Percentiles rank a stretch among this genome's conserved stretches.
Conservation (phyloP, 23 tunicate genomes). For the Oikopleura albicans region DNA sequence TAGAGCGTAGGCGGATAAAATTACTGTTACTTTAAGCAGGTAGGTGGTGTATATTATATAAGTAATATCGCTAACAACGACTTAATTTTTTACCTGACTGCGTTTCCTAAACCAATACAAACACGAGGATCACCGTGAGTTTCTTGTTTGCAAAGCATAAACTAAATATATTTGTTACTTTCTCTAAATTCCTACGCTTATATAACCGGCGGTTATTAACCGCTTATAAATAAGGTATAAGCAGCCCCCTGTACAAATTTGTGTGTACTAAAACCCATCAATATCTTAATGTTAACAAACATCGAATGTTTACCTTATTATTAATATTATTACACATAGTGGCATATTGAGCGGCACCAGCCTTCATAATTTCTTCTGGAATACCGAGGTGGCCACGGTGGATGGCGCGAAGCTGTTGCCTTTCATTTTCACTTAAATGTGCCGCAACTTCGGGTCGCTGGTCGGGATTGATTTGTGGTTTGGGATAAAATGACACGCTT, state of each 20-base stretch:
- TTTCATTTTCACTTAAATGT: background rate
- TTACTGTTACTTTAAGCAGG: too few species aligned
- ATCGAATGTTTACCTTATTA: conserved; percentile 27
- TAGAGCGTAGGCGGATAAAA: too few species aligned
- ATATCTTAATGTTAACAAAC: too few species aligned
- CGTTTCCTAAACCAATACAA: conserved; percentile 38
- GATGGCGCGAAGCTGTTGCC: background rate
- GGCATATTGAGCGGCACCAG: conserved; percentile 83
- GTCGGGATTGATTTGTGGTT: conserved; percentile 4
- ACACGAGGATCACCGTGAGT: conserved; percentile 43
- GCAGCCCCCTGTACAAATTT: too few species aligned
- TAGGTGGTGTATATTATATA: too few species aligned
- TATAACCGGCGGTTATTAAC: too few species aligned
- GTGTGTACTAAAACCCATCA: too few species aligned
- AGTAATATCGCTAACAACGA: background rate
- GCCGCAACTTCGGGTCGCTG: background rate
- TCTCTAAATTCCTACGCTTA: too few species aligned
- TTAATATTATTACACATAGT: conserved; percentile 33
- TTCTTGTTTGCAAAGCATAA: conserved; percentile 65
- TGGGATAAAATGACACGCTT: conserved; percentile 5
- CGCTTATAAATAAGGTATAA: too few species aligned
- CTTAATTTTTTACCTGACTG: background rate
- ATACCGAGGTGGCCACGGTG: conserved; percentile 37
- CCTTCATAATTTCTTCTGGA: conserved; percentile 69
- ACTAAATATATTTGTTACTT: conserved; percentile 15